Evolutionary conservation across 2,113 vertebrate genomes (phyloP).

Genomic region (Neodon shergylaensis): DNA sequence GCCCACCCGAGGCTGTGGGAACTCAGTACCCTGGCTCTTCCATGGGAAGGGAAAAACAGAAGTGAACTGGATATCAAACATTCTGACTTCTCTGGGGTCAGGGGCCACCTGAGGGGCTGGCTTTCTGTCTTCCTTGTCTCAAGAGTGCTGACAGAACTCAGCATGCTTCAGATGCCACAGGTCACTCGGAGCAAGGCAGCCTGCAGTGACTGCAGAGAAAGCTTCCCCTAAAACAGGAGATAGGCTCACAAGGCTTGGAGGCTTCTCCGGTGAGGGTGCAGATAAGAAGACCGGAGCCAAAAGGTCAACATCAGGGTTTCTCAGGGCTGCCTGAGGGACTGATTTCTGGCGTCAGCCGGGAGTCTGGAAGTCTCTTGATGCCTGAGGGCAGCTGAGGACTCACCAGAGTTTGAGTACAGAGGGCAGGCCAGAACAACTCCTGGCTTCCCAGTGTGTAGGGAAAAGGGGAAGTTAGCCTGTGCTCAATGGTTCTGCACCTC

Average conservation of each 20-base stretch:
- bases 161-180: neutral
- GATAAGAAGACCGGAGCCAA: neutral
- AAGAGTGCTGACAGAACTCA: neutral
- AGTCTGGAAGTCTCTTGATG: neutral
- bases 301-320: neutral
- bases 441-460: neutral
- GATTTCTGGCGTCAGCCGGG: neutral
- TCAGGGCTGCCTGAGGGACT: neutral
- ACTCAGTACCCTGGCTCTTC: neutral
- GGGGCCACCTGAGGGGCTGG: conserved; percentile 27
- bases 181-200: neutral
- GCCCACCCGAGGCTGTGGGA: neutral
- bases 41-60: neutral
- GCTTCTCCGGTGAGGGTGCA: neutral
- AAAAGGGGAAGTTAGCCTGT: neutral
- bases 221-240: neutral
- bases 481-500: neutral
- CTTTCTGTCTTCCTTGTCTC: neutral
- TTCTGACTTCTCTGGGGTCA: conserved; percentile 43
- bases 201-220: neutral
- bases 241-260: neutral
- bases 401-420: neutral
- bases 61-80: neutral
- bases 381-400: neutral
- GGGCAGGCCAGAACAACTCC: neutral